Evolutionary conservation across 1,140 invertebrate species (phyloP), one percentile per base, ranked within the genome.

Genomic region (Zaprionus davidi): DNA sequence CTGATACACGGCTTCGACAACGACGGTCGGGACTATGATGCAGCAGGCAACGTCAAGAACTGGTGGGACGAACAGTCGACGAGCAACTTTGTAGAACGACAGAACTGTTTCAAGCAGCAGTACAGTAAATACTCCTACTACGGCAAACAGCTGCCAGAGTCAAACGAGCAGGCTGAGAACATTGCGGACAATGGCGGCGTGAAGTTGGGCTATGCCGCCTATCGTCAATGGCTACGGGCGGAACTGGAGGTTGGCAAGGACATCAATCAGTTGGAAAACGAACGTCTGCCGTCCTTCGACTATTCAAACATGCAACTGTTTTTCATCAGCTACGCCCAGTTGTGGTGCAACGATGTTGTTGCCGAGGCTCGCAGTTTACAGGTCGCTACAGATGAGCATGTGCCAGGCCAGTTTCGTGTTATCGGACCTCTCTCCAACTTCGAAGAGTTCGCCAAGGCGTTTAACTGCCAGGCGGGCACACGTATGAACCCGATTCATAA

Each of bases 1-100:
- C 94, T 96, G 13, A 95, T 95, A n/a, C 95, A 96, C 68, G 95
- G 95, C 0, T 96, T 96, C 75, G 95, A 95, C 65, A 93, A 95
- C 69, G 34, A 57, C 0, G 92, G 98, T 1, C 95, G 98, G 0
- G 96, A 98, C 77, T 99, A 98, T 91, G 98, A 99, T 93, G 98
- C 97, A 84, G 95, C 97, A 65, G 99, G 98, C 4, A 92, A 91
- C 24, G 38, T 55, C 1, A 44, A 71, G 0, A 78, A 81, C 24
- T 92, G 91, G 91, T 92, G 91, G 91, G 90, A 92, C 44, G 65
- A 78, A 6, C 24, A 46, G 17, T 91, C 90, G 2, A 79, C 77
- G 2, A 12, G 4, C 0, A 79, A 73, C 3, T 92, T 92, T 58
- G 24, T 69, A 7, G 34, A 75, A 0, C 79, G 84, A 4, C 62